These are phyloP conservation scores for Maconellicoccus hirsutus DNA, from an alignment of 1,140 invertebrate genomes.

Conservation along the genomic window DNA sequence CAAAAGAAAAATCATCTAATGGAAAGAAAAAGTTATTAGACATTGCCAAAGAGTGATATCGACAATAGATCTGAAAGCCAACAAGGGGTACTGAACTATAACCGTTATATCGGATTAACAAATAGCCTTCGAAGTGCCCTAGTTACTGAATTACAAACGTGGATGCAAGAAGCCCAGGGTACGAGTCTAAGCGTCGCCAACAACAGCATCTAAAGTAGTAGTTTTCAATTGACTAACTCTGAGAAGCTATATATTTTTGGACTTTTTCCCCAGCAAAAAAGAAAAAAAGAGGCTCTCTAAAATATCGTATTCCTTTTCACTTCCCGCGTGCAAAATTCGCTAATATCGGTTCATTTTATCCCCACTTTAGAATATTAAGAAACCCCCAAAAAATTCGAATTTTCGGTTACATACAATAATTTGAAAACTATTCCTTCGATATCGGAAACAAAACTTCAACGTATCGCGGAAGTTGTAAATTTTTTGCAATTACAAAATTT, in stretches of 20 bases:
- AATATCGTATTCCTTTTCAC: not conserved
- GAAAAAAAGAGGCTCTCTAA: not conserved
- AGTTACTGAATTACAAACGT: not conserved
- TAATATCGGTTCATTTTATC: too few species aligned
- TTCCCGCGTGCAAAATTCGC: not conserved
- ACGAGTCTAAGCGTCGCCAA: not conserved
- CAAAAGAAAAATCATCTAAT: not conserved
- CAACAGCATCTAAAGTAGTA: not conserved
- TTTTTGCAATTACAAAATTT: not conserved
- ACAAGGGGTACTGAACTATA: not conserved
- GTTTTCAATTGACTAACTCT: not conserved
- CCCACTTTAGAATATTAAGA: too few species aligned
- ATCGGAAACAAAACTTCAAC: not conserved
- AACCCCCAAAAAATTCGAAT: slow-evolving; percentile 10
- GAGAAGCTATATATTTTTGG: not conserved
- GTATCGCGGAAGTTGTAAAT: not conserved
- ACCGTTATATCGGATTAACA: not conserved
- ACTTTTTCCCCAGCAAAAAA: too few species aligned
- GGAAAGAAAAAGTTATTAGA: not conserved
- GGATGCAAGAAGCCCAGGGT: not conserved
- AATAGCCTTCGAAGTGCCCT: not conserved
- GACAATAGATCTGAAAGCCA: not conserved
- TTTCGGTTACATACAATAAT: not conserved
- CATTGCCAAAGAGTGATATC: not conserved
- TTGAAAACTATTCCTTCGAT: not conserved